Evolutionary conservation across 2,113 vertebrate genomes (phyloP).

Genomic region (Anoura caudifer): DNA sequence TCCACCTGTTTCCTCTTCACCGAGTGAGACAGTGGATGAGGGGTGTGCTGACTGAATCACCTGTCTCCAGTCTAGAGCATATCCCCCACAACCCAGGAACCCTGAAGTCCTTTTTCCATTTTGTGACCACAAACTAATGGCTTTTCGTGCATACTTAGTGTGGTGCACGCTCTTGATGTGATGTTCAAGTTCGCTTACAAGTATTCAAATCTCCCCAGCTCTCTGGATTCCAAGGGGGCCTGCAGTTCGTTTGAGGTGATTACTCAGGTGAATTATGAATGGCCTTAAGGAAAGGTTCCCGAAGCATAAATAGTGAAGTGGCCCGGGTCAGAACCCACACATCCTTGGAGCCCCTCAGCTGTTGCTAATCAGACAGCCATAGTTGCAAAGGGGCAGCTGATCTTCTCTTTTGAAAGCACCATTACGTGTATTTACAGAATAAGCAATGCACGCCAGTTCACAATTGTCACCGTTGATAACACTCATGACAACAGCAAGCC

Average conservation of each 20-base stretch:
- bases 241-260: not conserved
- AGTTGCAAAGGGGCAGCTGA: constrained; percentile 19
- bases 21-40: not conserved
- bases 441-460: constrained; percentile 48
- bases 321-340: constrained; percentile 34
- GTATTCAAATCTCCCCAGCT: not conserved
- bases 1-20: not conserved
- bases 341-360: constrained; percentile 23
- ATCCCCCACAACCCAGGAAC: not conserved
- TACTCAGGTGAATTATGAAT: not conserved
- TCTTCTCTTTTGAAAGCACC: constrained; percentile 41
- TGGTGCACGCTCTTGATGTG: not conserved
- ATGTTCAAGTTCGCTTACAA: not conserved
- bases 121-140: not conserved
- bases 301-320: not conserved
- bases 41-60: not conserved
- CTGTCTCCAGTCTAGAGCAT: not conserved
- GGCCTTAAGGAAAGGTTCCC: not conserved
- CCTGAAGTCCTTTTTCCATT: not conserved
- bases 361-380: constrained; percentile 13
- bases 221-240: not conserved
- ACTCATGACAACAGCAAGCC: constrained; percentile 19
- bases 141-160: not conserved
- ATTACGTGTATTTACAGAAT: constrained; percentile 30
- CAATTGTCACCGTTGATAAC: constrained; percentile 51